Base-by-base conservation (phyloP, 2,888 invertebrate genomes). In the Sclerodermus sp. region DNA sequence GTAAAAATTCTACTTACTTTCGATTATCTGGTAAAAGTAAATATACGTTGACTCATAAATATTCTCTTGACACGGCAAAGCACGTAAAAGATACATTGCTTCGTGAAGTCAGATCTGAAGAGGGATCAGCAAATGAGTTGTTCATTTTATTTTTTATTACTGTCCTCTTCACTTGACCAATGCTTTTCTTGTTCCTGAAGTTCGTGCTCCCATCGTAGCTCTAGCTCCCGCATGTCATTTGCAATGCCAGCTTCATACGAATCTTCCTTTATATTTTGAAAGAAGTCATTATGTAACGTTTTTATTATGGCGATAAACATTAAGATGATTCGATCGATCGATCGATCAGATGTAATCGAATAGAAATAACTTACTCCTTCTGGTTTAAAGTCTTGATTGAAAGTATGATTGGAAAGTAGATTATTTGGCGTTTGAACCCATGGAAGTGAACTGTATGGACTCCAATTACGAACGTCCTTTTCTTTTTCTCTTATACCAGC, bases 141-240 rank as follows among this genome's bases (percentile, higher is more conserved):
- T 23, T 3, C 23, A 23, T 64, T 70, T 66, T 67, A 73, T 58
- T 76, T 75, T 53, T 72, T 73, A 47, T 69, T 64, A 79, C 57
- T 68, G 46, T 83, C 83, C 59, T 84, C 83, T 64, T 84, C 84
- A 58, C 81, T 84, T 49, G 83, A 84, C 84, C 85, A 85, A 49
- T 83, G 79, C 60, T 83, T 83, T 60, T 85, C 84, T 54, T 84
- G 83, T 65, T 85, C 84, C 70, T 86, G 85, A 43, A 88, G 71
- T 68, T 88, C 87, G 57, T 84, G 85, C 65, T 87, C 85, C 79
- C 86, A 83, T 55, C 85, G 81, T 60, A 85, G 77, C 69, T 86
- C 86, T 48, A 86, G 73, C 66, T 85, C 84, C 13, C 84, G 79
- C 82, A 87, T 87, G 64, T 86, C 86, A 62, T 86, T 85, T 36